Evolutionary conservation across 2,797 vertebrate species (phyloP).

Genomic region (Alauda arvensis): DNA sequence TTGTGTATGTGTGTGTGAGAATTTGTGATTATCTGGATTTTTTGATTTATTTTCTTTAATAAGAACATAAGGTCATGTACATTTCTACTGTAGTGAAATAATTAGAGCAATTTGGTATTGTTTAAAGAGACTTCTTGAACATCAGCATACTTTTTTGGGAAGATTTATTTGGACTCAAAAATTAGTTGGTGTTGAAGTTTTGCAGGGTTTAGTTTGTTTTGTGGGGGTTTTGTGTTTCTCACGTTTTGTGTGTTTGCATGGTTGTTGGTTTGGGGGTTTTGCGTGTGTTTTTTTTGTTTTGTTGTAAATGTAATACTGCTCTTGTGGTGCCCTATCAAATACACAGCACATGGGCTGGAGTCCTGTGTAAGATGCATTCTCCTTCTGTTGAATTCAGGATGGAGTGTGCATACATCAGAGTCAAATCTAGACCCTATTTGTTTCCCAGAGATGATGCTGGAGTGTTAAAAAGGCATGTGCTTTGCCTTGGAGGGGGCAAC

Average conservation of each 20-base stretch:
- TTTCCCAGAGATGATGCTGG: slow-evolving; percentile 2
- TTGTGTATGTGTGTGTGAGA: neutral
- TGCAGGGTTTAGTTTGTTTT: neutral
- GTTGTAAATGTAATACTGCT: too few species aligned
- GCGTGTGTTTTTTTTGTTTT: neutral
- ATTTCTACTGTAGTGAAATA: neutral
- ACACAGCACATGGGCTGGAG: neutral
- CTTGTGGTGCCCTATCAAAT: neutral
- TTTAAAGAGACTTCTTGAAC: neutral
- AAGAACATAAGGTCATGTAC: neutral
- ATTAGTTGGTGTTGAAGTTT: neutral
- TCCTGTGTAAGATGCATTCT: neutral
- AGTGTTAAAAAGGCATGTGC: slow-evolving; percentile 10
- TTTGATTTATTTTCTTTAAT: neutral
- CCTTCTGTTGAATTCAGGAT: neutral
- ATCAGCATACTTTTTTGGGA: neutral
- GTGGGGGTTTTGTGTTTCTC: neutral
- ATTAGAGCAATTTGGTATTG: neutral
- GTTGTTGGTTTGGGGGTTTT: neutral
- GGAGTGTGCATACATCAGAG: neutral
- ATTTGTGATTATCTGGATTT: neutral
- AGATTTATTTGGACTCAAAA: slow-evolving; percentile 24
- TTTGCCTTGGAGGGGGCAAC: slow-evolving; percentile 39
- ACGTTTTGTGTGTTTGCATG: neutral
- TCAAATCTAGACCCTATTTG: neutral